A percentile compares a stretch with the other conserved stretches of the same genome.
Conservation (phyloP, 2,888 invertebrate genomes). For the Hydrotaea cyrtoneurina region DNA sequence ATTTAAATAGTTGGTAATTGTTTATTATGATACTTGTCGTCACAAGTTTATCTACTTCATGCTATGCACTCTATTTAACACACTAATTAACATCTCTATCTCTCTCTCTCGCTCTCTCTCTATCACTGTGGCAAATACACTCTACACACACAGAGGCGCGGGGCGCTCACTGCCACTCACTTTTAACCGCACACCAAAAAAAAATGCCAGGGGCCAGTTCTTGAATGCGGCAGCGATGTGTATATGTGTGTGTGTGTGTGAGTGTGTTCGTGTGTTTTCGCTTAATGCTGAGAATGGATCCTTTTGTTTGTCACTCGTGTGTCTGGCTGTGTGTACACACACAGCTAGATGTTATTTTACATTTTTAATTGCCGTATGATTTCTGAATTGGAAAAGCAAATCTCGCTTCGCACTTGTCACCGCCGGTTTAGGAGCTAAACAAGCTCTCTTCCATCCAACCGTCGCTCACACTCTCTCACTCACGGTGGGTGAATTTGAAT, state of each 20-base stretch:
- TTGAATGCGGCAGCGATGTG: not conserved
- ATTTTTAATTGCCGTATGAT: conserved; percentile 64
- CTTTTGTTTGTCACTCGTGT: conserved; percentile 51
- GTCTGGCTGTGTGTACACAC: not conserved
- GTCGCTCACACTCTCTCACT: too few species aligned
- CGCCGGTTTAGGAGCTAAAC: not conserved
- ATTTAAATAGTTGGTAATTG: conserved; percentile 68
- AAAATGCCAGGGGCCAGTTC: conserved; percentile 15
- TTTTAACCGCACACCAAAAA: conserved; percentile 27
- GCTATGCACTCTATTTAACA: conserved; percentile 52
- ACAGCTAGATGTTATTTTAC: conserved; percentile 33
- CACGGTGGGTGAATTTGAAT: not conserved
- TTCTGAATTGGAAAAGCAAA: not conserved
- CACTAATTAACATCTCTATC: conserved; percentile 58
- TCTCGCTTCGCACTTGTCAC: conserved; percentile 58
- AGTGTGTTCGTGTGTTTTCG: not conserved
- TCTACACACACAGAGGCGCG: conserved; percentile 46
- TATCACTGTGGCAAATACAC: not conserved
- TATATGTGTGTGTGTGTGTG: not conserved
- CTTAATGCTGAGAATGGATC: conserved; percentile 35
- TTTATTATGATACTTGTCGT: conserved; percentile 66
- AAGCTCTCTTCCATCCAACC: not conserved
- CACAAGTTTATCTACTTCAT: conserved; percentile 53
- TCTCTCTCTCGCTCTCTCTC: conserved; percentile 13
- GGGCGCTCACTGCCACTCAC: not conserved